Evolutionary conservation across 2,113 vertebrate species (phyloP), one percentile per base, ranked within the genome.

Genomic region (Corythoichthys intestinalis): DNA sequence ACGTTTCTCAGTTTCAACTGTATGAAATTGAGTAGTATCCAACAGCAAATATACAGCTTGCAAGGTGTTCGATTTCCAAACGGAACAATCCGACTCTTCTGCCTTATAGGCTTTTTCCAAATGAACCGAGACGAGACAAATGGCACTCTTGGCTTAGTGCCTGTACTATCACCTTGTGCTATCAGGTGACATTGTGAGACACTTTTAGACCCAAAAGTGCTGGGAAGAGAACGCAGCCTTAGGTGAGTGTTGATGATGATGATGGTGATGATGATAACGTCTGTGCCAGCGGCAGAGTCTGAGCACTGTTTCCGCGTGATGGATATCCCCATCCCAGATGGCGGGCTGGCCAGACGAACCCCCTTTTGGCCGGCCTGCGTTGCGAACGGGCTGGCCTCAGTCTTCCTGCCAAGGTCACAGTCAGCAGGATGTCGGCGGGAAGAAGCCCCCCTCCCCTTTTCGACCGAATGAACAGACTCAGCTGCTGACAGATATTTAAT

Each of bases 401-500:
- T 83, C 80, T 85, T 58, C 50, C 65, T 63, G 17, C 72, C 87
- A 90, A 90, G 85, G 89, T 88, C 87, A 89, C 53, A 20, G 79
- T 81, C 84, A 75, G 81, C 76, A 54, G 70, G 77, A 72, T 77
- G 9, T 46, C 54, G 3, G 35, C 82, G 67, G 79, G 35, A 58
- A 37, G 56, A 37, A 35, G 28, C 54, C 54, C 28, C 28, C 28
- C 4, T 4, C 4, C 56, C 20, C 10, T 3, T 1, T 10, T 10
- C 44, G 7, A 1, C 8, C 44, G 54, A n/a, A 37, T 35, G 70
- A 81, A 65, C 28, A 80, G 80, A 85, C 82, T 80, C 70, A 68
- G 70, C 66, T 77, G 79, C 83, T 83, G 86, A 88, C 89, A 85
- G 83, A 71, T 79, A 72, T 89, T 82, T 84, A 86, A 88, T 89